phyloP scores from a whole-genome alignment of 1,140 invertebrate species.

The Drosophila parvula region DNA sequence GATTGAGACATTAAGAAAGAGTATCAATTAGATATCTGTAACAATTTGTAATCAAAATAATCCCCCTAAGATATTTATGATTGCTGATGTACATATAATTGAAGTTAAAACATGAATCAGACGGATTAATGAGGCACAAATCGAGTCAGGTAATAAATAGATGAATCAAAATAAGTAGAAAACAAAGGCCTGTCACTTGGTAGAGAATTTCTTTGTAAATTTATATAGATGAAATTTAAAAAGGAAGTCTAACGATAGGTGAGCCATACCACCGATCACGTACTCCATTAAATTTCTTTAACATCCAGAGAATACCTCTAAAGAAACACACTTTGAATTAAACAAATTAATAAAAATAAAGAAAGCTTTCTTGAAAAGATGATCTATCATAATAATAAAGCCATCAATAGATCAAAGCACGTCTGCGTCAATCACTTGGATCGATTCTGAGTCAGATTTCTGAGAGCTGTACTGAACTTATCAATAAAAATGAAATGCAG shows the following conservation, averaged over 20 bases:
- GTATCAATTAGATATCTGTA: not conserved
- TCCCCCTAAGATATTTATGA: not conserved
- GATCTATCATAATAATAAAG: conserved; percentile 7
- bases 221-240: not conserved
- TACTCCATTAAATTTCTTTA: conserved; percentile 2
- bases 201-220: not conserved
- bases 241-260: not conserved
- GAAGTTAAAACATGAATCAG: not conserved
- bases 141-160: not conserved
- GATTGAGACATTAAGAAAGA: not conserved
- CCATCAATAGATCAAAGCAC: conserved; percentile 22
- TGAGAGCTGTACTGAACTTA: conserved; percentile 6
- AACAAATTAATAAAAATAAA: not conserved
- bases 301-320: not conserved
- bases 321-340: not conserved
- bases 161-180: not conserved
- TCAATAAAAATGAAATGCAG: conserved; percentile 14
- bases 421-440: not conserved
- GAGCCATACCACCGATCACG: conserved; percentile 1
- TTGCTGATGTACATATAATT: not conserved
- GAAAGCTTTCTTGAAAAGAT: not conserved
- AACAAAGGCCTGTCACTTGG: conserved; percentile 1
- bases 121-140: not conserved
- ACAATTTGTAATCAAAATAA: not conserved
- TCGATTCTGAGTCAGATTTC: not conserved